Evolutionary conservation across 2,888 invertebrate genomes (phyloP).

Genomic region (Dyspetes luteomarginatus): DNA sequence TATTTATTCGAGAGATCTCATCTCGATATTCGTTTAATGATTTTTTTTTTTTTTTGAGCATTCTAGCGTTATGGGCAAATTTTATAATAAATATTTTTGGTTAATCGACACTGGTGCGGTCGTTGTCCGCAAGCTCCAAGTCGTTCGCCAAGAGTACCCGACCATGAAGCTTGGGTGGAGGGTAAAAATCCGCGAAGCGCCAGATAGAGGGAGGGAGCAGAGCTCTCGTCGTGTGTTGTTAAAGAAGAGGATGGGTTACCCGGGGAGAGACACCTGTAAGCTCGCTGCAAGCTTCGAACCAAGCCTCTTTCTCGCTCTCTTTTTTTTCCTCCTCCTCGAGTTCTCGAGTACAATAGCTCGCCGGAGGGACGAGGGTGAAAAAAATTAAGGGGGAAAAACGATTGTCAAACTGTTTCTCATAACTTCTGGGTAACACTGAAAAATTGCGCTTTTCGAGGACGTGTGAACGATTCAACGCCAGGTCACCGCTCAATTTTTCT

Average conservation of each 20-base stretch:
- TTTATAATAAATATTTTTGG: not conserved
- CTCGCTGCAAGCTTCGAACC: constrained; percentile 58
- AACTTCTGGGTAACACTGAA: not conserved
- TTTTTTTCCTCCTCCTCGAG: constrained; percentile 8
- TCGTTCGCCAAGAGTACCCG: not conserved
- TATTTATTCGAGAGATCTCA: too few relatives aligned
- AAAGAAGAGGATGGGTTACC: constrained; percentile 52
- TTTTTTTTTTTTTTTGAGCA: not conserved
- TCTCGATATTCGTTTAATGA: too few relatives aligned
- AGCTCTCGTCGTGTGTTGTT: constrained; percentile 26
- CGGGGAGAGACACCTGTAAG: constrained; percentile 64
- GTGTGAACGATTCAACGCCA: not conserved
- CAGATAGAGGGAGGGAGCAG: not conserved
- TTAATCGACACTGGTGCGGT: constrained; percentile 1
- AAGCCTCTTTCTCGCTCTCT: not conserved
- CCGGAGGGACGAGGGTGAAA: constrained; percentile 27
- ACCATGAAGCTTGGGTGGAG: not conserved
- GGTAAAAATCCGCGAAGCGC: constrained; percentile 4
- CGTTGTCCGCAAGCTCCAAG: constrained; percentile 23
- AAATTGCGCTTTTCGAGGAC: not conserved
- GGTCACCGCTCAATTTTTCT: not conserved
- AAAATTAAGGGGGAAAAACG: constrained; percentile 28
- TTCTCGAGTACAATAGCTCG: constrained; percentile 44
- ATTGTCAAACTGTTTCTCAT: constrained; percentile 17
- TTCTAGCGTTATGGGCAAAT: not conserved